Evolutionary conservation across 2,888 invertebrate species (phyloP).

Genomic region (Tipula vernalis): DNA sequence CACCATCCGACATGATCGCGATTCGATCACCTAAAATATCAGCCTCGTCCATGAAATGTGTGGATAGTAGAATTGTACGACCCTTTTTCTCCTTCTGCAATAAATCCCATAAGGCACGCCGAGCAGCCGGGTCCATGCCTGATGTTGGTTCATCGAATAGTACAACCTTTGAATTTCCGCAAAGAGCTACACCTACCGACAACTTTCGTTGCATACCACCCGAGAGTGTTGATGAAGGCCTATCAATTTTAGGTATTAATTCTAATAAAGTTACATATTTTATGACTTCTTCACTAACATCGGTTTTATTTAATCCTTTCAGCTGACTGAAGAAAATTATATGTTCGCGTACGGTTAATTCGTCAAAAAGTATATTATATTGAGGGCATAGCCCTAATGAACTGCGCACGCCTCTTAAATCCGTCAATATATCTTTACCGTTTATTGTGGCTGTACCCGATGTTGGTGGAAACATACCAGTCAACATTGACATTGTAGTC

Average conservation of each 20-base stretch:
- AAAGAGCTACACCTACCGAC: slow-evolving; percentile 61
- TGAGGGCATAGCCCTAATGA: slow-evolving; percentile 75
- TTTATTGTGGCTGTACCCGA: slow-evolving; percentile 58
- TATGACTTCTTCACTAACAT: slow-evolving; percentile 46
- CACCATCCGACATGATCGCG: slow-evolving; percentile 75
- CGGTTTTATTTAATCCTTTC: slow-evolving; percentile 45
- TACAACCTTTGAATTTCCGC: slow-evolving; percentile 60
- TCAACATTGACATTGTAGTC: slow-evolving; percentile 86
- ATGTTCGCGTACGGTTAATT: slow-evolving; percentile 71
- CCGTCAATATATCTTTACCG: slow-evolving; percentile 53
- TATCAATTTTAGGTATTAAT: slow-evolving; percentile 37
- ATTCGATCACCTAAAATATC: slow-evolving; percentile 77
- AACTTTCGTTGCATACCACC: slow-evolving; percentile 70
- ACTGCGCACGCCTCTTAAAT: slow-evolving; percentile 49
- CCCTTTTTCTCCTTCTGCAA: slow-evolving; percentile 58
- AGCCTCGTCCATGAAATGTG: slow-evolving; percentile 87
- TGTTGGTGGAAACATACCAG: slow-evolving; percentile 57
- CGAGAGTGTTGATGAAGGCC: slow-evolving; percentile 47
- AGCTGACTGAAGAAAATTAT: slow-evolving; percentile 67
- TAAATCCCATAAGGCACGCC: slow-evolving; percentile 75
- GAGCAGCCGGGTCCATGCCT: slow-evolving; percentile 78
- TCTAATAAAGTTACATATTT: slow-evolving; percentile 52
- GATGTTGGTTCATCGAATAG: slow-evolving; percentile 68
- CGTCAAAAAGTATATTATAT: slow-evolving; percentile 72
- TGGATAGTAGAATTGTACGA: slow-evolving; percentile 67